Evolutionary conservation across 2,797 vertebrate genomes (phyloP).

Genomic region (Spea hammondii): DNA sequence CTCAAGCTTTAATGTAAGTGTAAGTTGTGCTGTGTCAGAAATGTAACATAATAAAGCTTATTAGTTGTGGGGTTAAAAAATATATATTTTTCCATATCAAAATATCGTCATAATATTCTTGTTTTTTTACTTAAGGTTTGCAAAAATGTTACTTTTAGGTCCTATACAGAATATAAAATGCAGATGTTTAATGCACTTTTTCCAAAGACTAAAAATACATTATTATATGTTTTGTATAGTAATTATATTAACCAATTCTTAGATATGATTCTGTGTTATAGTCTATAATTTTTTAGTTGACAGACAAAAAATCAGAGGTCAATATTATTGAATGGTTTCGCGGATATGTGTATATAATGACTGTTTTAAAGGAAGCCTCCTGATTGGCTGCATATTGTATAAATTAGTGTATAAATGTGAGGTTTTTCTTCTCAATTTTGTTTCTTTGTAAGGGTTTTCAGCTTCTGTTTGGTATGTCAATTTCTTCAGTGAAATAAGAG

Average conservation of each 20-base stretch:
- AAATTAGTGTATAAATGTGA: not conserved
- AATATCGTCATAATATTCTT: not conserved
- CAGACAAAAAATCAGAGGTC: conserved; percentile 41
- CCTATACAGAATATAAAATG: not conserved
- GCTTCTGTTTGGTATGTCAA: too few relatives aligned
- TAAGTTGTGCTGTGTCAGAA: too few relatives aligned
- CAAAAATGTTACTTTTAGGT: not conserved
- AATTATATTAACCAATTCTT: not conserved
- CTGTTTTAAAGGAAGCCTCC: conserved; percentile 13
- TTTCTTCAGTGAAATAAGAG: too few relatives aligned
- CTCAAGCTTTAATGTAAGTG: too few relatives aligned
- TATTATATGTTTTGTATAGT: not conserved
- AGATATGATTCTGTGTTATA: not conserved
- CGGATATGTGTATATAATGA: conserved; percentile 29
- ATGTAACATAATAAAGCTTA: too few relatives aligned
- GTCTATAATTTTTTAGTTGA: not conserved
- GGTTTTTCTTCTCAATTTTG: not conserved
- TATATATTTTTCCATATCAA: not conserved
- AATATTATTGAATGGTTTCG: conserved; percentile 6
- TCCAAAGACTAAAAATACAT: not conserved
- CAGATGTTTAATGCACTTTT: not conserved
- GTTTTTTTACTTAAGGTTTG: not conserved
- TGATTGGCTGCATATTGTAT: conserved; percentile 25
- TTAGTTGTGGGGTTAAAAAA: too few relatives aligned
- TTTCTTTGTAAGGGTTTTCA: not conserved